phyloP scores from a whole-genome alignment of 2,797 vertebrate species.

The Eulemur coronatus region DNA sequence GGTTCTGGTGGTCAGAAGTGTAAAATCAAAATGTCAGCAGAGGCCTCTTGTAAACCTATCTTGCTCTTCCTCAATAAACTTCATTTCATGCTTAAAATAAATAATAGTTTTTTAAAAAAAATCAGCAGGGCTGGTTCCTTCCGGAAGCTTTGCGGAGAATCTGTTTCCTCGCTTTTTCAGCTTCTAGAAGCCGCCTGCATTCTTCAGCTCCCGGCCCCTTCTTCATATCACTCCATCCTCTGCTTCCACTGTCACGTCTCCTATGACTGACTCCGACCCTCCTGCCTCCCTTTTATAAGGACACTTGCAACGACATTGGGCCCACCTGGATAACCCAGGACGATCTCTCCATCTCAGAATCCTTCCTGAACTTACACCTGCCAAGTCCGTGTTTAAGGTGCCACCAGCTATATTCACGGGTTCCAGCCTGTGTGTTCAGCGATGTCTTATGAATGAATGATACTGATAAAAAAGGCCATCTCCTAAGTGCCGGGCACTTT shows the following conservation, averaged over 20 bases:
- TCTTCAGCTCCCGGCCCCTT: not conserved
- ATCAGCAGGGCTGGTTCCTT: not conserved
- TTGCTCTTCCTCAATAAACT: too few relatives aligned
- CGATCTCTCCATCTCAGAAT: not conserved
- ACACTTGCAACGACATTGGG: not conserved
- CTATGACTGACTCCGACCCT: not conserved
- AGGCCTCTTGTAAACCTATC: too few relatives aligned
- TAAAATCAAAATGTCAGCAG: not conserved
- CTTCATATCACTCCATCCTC: not conserved
- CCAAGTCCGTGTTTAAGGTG: not conserved
- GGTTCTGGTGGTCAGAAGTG: not conserved
- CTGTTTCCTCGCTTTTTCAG: not conserved
- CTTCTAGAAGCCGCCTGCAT: not conserved
- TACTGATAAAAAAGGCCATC: not conserved
- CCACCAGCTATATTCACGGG: too few relatives aligned
- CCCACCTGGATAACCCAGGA: not conserved
- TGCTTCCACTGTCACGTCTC: not conserved
- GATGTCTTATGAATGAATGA: too few relatives aligned
- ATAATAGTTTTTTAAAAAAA: too few relatives aligned
- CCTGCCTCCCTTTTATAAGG: not conserved
- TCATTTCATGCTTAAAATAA: too few relatives aligned
- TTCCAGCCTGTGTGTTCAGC: not conserved
- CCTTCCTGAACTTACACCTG: not conserved
- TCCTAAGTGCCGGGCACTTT: not conserved
- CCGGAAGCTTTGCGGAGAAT: not conserved